Evolutionary conservation across 2,888 invertebrate species (phyloP).

Genomic region (Sesia apiformis): DNA sequence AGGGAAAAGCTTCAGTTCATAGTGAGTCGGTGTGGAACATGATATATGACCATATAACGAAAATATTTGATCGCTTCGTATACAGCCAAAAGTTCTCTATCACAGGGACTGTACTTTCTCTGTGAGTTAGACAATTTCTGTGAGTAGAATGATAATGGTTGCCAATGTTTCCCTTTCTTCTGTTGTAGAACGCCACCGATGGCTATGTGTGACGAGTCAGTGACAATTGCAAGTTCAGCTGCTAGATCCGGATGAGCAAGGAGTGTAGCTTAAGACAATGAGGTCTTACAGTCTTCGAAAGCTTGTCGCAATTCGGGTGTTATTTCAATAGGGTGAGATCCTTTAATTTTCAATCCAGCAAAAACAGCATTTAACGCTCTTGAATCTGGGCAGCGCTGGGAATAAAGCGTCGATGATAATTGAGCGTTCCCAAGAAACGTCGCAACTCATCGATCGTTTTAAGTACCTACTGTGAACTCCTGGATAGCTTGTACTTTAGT

Average conservation of each 20-base stretch:
- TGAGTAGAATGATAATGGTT: not conserved
- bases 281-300: not conserved
- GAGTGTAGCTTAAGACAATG: not conserved
- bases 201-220: not conserved
- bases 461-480: too few relatives aligned
- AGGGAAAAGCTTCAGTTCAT: not conserved
- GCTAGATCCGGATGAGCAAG: not conserved
- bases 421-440: not conserved
- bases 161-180: not conserved
- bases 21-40: not conserved
- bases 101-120: not conserved
- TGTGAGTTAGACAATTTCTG: not conserved
- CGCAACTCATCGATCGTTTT: not conserved
- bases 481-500: not conserved
- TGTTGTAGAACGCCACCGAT: not conserved
- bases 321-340: not conserved
- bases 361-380: not conserved
- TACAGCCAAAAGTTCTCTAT: not conserved
- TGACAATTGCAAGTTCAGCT: not conserved
- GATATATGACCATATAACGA: not conserved
- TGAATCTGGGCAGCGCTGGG: not conserved
- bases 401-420: not conserved
- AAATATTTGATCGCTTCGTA: not conserved
- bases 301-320: not conserved
- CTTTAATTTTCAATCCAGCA: not conserved